Conservation (phyloP, 1,140 invertebrate species). For the Ooceraea biroi region DNA sequence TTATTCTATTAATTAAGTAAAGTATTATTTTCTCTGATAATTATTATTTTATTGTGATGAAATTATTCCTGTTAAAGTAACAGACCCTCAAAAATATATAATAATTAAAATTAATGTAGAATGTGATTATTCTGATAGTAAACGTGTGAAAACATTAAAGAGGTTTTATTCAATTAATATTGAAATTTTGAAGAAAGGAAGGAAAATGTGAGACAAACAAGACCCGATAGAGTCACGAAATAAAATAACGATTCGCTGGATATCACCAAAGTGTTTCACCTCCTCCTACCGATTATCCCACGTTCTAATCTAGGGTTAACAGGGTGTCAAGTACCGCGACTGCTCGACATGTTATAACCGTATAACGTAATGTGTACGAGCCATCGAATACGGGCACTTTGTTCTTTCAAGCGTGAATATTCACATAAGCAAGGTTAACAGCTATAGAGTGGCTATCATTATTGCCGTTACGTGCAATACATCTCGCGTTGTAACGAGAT, state of each 20-base stretch:
- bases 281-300: constrained; percentile 17
- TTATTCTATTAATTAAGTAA: no score
- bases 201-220: no score
- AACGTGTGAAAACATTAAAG: no score
- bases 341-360: neutral
- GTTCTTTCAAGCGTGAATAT: constrained; percentile 31
- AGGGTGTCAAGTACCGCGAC: constrained; percentile 51
- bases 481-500: constrained; percentile 26
- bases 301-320: constrained; percentile 23
- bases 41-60: no score
- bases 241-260: neutral
- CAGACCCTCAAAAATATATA: no score
- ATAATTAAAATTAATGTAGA: no score
- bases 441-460: constrained; percentile 23
- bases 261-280: neutral
- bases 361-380: constrained; percentile 40
- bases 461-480: constrained; percentile 40
- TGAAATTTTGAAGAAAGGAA: no score
- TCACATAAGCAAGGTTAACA: constrained; percentile 69
- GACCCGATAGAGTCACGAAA: neutral
- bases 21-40: no score
- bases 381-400: constrained; percentile 42
- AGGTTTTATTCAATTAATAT: no score
- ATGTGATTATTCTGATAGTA: no score
- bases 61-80: no score